These are phyloP conservation scores for Drosophila persimilis DNA, from an alignment of 1,140 invertebrate genomes.

Conservation along the genomic window DNA sequence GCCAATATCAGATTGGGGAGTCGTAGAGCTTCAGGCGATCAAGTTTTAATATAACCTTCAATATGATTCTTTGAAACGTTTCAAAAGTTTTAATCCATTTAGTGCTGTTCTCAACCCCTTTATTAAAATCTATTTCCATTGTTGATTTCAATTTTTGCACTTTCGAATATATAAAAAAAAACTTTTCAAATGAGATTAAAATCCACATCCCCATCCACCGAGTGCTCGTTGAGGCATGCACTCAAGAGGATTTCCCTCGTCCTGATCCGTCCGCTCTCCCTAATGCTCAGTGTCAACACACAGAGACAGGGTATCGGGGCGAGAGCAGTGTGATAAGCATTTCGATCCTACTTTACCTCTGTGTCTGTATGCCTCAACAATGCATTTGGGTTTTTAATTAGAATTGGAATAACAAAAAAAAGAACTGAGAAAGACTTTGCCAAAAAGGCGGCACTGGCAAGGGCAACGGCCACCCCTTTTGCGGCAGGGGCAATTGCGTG, in stretches of 20 bases:
- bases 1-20: background rate
- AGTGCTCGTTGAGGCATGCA: slow-evolving; percentile 57
- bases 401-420: slow-evolving; percentile 63
- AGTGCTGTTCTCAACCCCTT: slow-evolving; percentile 40
- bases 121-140: slow-evolving; percentile 38
- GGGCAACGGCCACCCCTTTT: slow-evolving; percentile 34
- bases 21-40: slow-evolving; percentile 2
- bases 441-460: slow-evolving; percentile 32
- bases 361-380: slow-evolving; percentile 53
- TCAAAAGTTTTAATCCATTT: slow-evolving; percentile 35
- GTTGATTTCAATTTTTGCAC: slow-evolving; percentile 72
- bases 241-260: slow-evolving; percentile 64
- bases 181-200: slow-evolving; percentile 80
- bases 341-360: slow-evolving; percentile 39
- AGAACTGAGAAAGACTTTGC: slow-evolving; percentile 43
- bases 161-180: slow-evolving; percentile 51
- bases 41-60: background rate
- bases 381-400: slow-evolving; percentile 75
- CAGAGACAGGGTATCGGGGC: slow-evolving; percentile 26
- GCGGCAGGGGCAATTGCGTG: slow-evolving; percentile 61
- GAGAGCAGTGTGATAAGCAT: slow-evolving; percentile 73
- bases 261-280: slow-evolving; percentile 14
- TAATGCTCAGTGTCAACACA: slow-evolving; percentile 75
- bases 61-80: slow-evolving; percentile 6
- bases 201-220: slow-evolving; percentile 37